Evolutionary conservation across 2,888 invertebrate species (phyloP).

Genomic region (Limnephilus auricula): DNA sequence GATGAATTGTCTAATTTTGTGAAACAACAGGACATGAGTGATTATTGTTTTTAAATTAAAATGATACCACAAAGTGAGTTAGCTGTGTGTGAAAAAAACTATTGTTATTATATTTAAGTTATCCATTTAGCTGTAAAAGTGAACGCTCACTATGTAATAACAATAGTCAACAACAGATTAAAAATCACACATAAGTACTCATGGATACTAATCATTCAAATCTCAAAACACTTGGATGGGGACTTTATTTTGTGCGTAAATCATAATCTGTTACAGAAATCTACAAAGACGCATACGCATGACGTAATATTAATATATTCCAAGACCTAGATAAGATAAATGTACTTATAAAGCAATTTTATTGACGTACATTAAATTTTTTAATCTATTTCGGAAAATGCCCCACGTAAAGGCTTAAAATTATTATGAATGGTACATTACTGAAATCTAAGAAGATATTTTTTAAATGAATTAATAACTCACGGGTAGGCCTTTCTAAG

Average conservation of each 20-base stretch:
- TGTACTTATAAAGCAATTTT: background rate
- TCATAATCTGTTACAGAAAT: background rate
- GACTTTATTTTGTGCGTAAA: background rate
- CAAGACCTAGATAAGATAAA: background rate
- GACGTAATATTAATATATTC: background rate
- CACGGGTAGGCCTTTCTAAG: slow-evolving; percentile 89
- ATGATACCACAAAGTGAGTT: too few species aligned
- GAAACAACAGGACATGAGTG: too few species aligned
- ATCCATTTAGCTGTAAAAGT: too few species aligned
- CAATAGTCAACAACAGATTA: background rate
- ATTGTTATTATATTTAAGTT: too few species aligned
- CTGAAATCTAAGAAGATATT: background rate
- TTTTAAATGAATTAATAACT: slow-evolving; percentile 5
- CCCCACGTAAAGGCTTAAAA: background rate
- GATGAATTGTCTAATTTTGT: too few species aligned
- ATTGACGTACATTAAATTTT: background rate
- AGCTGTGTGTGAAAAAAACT: too few species aligned
- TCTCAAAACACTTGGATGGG: background rate
- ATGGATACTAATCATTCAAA: background rate
- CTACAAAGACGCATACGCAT: background rate
- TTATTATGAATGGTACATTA: background rate
- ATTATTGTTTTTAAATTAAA: too few species aligned
- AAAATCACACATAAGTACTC: background rate
- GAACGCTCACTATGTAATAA: too few species aligned
- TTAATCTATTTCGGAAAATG: background rate